Conservation (phyloP, 2,113 vertebrate genomes). For the Edolisoma coerulescens region DNA sequence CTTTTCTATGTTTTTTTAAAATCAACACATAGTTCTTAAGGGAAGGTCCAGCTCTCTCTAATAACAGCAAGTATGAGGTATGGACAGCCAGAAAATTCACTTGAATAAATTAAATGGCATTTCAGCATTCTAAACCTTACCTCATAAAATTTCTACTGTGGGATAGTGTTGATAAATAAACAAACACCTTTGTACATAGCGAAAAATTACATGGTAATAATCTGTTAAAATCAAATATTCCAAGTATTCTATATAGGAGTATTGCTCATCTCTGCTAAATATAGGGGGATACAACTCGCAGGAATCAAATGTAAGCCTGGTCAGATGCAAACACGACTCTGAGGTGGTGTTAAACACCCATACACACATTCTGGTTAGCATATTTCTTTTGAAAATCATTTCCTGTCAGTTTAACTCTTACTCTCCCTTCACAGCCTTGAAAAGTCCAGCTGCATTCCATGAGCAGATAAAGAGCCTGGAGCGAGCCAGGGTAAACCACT, state of each 20-base stretch:
- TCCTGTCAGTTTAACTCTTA: conserved; percentile 38
- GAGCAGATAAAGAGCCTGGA: conserved; percentile 95
- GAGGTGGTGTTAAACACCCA: not conserved
- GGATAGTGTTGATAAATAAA: not conserved
- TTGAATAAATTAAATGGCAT: not conserved
- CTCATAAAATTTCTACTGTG: not conserved
- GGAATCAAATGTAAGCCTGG: not conserved
- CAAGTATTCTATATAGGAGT: not conserved
- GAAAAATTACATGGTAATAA: not conserved
- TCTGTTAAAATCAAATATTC: not conserved
- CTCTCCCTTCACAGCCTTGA: conserved; percentile 82
- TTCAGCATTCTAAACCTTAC: not conserved
- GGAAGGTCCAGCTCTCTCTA: not conserved
- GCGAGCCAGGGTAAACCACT: conserved; percentile 87
- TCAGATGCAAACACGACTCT: not conserved
- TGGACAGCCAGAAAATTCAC: not conserved
- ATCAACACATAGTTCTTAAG: not conserved
- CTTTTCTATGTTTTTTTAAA: not conserved
- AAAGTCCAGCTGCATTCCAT: conserved; percentile 93
- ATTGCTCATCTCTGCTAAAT: not conserved
- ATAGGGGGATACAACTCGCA: not conserved
- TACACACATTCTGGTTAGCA: not conserved
- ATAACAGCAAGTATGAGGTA: not conserved
- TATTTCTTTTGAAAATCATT: not conserved
- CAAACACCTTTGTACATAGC: not conserved